These are phyloP conservation scores for Manduca sexta DNA, from an alignment of 1,140 invertebrate species.

Conservation along the genomic window DNA sequence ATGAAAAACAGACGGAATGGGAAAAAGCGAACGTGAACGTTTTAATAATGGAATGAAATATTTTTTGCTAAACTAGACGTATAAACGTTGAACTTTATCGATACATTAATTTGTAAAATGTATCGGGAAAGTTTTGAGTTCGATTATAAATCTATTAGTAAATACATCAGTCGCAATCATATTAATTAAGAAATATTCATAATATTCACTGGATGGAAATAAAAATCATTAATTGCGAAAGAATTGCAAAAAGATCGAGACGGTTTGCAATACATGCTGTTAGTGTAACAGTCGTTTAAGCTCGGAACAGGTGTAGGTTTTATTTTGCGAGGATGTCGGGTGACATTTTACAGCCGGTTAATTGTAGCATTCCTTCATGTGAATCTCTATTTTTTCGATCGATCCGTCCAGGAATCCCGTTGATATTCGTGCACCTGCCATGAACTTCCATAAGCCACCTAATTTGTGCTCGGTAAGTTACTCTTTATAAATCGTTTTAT, in stretches of 20 bases:
- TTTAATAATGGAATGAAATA: not conserved
- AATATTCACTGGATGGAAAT: no score
- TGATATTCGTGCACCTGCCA: constrained; percentile 41
- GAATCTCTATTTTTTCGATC: constrained; percentile 17
- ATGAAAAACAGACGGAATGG: not conserved
- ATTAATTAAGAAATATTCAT: no score
- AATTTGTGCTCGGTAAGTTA: constrained; percentile 7
- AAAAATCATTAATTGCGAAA: no score
- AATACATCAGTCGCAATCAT: no score
- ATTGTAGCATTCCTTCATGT: constrained; percentile 25
- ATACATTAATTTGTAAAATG: no score
- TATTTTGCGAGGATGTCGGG: constrained; percentile 43
- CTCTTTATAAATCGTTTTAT: constrained; percentile 1
- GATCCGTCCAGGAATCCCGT: constrained; percentile 41
- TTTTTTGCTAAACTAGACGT: no score
- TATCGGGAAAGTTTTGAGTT: no score
- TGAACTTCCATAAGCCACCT: constrained; percentile 7
- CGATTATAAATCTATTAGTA: no score
- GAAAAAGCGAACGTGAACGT: not conserved
- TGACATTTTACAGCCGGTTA: constrained; percentile 62
- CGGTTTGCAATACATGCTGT: constrained; percentile 10
- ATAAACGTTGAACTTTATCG: no score
- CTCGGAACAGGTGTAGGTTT: constrained; percentile 33
- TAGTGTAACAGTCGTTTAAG: constrained; percentile 5
- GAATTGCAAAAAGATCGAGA: not conserved